Conservation (phyloP, 2,888 invertebrate species). For the Cheilosia urbana region DNA sequence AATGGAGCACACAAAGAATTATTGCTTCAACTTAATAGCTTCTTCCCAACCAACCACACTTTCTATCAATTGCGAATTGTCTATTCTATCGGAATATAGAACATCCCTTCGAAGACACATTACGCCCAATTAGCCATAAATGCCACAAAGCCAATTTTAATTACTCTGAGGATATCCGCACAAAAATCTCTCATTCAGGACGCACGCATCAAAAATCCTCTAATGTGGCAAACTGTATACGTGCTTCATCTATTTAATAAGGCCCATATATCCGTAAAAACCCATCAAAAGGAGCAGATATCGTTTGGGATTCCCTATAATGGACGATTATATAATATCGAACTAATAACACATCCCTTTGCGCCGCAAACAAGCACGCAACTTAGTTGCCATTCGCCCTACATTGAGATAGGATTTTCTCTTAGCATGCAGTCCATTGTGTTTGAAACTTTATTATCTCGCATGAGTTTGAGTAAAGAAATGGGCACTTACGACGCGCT, state of each 20-base stretch:
- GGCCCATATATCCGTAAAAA: constrained; percentile 17
- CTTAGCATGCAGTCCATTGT: not conserved
- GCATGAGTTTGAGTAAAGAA: not conserved
- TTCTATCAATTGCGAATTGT: no score
- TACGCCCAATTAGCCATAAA: constrained; percentile 42
- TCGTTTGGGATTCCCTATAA: constrained; percentile 33
- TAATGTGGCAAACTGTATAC: constrained; percentile 29
- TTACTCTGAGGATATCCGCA: constrained; percentile 48
- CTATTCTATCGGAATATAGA: no score
- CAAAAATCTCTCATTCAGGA: not conserved
- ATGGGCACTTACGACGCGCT: constrained; percentile 43
- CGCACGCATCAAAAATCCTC: constrained; percentile 22
- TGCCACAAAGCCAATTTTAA: constrained; percentile 50
- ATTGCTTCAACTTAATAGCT: no score
- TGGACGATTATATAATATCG: constrained; percentile 43
- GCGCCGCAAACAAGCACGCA: constrained; percentile 25
- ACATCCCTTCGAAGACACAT: not conserved
- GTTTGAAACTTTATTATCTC: no score
- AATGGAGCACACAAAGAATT: no score
- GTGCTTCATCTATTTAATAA: not conserved
- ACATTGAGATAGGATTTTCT: constrained; percentile 23
- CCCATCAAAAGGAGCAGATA: constrained; percentile 38
- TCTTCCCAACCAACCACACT: no score
- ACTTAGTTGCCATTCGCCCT: constrained; percentile 38
- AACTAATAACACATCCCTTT: constrained; percentile 1